Percentiles rank a stretch among this genome's conserved stretches.
Conservation (phyloP, 2,113 vertebrate species). For the Mirza zaza region DNA sequence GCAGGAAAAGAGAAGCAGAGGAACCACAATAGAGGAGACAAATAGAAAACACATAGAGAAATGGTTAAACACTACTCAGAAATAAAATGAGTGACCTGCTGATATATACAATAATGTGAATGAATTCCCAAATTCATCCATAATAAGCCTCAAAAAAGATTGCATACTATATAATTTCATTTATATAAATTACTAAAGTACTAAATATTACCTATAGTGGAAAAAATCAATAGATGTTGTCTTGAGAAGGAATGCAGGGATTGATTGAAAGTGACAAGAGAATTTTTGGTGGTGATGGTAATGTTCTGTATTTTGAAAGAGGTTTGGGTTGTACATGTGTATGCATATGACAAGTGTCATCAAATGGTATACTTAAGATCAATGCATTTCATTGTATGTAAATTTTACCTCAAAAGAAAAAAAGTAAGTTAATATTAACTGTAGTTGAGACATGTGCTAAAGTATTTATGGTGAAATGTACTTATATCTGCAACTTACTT, state of each 20-base stretch:
- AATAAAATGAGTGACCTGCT: not conserved
- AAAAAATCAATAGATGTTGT: not conserved
- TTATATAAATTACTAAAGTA: not conserved
- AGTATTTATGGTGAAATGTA: not conserved
- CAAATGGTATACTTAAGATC: not conserved
- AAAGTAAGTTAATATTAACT: not conserved
- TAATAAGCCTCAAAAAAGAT: not conserved
- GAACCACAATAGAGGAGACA: not conserved
- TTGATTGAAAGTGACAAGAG: not conserved
- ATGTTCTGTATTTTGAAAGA: not conserved
- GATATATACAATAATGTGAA: not conserved
- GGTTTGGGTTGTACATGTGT: not conserved
- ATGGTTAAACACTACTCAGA: not conserved
- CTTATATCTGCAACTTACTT: not conserved
- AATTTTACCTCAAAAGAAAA: not conserved
- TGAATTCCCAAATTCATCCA: not conserved
- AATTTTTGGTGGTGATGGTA: not conserved
- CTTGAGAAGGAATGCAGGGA: not conserved
- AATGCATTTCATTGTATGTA: not conserved
- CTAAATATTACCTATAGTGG: not conserved
- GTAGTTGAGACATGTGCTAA: not conserved
- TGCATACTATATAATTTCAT: not conserved
- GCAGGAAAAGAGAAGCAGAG: not conserved
- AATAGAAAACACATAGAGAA: not conserved
- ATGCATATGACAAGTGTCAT: not conserved